Conservation (phyloP, 2,888 invertebrate genomes). For the Acheta domesticus region DNA sequence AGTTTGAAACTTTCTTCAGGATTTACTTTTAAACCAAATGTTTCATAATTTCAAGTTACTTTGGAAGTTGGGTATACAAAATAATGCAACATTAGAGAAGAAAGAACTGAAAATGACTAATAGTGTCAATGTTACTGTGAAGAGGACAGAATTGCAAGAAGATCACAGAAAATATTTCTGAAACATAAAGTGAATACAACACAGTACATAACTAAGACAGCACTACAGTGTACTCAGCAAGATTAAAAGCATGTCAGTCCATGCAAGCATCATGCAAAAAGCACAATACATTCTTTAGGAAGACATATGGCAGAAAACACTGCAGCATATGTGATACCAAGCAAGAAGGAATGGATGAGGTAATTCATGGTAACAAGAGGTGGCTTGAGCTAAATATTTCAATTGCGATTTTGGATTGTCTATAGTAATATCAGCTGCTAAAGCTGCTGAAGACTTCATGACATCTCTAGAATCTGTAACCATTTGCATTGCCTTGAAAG, state of each 20-base stretch:
- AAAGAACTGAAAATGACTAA: not conserved
- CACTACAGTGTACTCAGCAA: not conserved
- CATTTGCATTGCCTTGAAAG: not conserved
- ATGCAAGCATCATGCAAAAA: conserved; percentile 2
- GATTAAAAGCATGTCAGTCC: not conserved
- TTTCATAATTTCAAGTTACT: too few species aligned
- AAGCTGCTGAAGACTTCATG: not conserved
- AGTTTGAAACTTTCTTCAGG: too few species aligned
- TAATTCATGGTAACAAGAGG: too few species aligned
- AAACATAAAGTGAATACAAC: not conserved
- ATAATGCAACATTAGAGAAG: not conserved
- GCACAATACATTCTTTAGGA: not conserved
- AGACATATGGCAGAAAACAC: not conserved
- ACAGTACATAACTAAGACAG: not conserved
- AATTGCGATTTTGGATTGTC: not conserved
- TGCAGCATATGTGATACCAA: too few species aligned
- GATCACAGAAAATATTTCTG: not conserved
- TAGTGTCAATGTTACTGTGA: not conserved
- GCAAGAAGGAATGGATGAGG: too few species aligned
- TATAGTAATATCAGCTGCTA: not conserved
- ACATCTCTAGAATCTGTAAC: not conserved
- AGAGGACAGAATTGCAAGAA: not conserved
- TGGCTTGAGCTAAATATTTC: not conserved
- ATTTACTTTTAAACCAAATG: too few species aligned
- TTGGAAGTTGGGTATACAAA: not conserved